Percentiles rank a stretch among this genome's conserved stretches.
Evolutionary conservation across 2,113 vertebrate species (phyloP).

Genomic region (Syrmaticus mikado): DNA sequence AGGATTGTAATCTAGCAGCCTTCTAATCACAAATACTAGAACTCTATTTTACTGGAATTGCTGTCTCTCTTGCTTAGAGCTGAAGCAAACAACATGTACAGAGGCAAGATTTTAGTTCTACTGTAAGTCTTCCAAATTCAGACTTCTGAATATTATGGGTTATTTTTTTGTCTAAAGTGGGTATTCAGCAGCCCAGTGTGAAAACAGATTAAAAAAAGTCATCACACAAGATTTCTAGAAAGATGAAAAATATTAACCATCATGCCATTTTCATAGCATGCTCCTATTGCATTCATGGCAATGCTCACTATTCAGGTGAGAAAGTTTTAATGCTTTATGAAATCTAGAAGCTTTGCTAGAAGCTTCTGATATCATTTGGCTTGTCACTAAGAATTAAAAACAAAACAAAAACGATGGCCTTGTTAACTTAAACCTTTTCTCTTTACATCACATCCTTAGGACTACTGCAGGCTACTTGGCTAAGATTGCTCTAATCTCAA

Average conservation of each 20-base stretch:
- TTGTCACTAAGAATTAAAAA: background rate
- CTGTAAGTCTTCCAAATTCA: background rate
- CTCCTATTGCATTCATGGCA: background rate
- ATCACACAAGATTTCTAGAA: background rate
- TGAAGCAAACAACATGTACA: background rate
- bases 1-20: constrained; percentile 54
- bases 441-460: background rate
- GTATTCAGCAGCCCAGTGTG: background rate
- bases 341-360: background rate
- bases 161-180: background rate
- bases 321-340: background rate
- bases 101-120: background rate
- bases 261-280: background rate
- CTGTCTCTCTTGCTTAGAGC: background rate
- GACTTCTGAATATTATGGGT: background rate
- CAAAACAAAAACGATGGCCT: background rate
- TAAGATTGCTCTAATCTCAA: background rate
- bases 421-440: background rate
- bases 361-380: background rate
- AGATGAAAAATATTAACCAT: background rate
- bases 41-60: constrained; percentile 58
- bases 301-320: background rate
- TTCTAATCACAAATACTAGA: constrained; percentile 60
- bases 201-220: background rate
- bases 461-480: background rate